phyloP scores from a whole-genome alignment of 2,113 vertebrate genomes.

The Otocyon megalotis region DNA sequence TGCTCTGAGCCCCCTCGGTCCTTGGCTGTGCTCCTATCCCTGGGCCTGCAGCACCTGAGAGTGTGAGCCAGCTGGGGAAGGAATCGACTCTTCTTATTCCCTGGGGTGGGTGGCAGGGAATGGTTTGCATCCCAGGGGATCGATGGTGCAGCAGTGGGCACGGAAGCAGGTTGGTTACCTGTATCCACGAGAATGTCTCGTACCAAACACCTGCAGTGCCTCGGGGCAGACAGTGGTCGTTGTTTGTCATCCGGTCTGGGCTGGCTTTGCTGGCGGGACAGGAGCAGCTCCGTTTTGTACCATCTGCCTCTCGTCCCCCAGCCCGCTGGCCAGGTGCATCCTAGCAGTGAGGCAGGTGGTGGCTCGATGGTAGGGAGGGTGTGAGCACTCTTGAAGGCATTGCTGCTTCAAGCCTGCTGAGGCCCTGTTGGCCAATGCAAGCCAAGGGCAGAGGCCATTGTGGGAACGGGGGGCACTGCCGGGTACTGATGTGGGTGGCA shows the following conservation, averaged over 20 bases:
- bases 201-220: no score
- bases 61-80: fast-evolving
- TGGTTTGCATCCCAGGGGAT: fast-evolving
- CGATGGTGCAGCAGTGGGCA: fast-evolving
- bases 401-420: no score
- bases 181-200: fast-evolving
- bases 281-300: neutral
- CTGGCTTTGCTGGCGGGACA: neutral
- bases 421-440: neutral
- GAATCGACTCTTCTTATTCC: fast-evolving
- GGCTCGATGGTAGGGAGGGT: fast-evolving
- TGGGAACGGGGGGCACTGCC: fast-evolving
- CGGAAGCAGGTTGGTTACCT: no score
- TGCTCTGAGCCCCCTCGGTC: no score
- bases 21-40: no score
- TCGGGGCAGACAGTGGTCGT: fast-evolving
- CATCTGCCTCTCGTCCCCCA: fast-evolving
- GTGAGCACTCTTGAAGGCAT: fast-evolving
- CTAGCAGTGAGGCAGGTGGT: fast-evolving
- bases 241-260: fast-evolving
- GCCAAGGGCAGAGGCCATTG: fast-evolving
- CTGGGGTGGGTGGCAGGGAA: fast-evolving
- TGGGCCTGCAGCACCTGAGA: neutral
- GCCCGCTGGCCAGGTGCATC: fast-evolving
- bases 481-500: fast-evolving